Conservation (phyloP, 1,140 invertebrate genomes). For the Dendrolimus punctatus region DNA sequence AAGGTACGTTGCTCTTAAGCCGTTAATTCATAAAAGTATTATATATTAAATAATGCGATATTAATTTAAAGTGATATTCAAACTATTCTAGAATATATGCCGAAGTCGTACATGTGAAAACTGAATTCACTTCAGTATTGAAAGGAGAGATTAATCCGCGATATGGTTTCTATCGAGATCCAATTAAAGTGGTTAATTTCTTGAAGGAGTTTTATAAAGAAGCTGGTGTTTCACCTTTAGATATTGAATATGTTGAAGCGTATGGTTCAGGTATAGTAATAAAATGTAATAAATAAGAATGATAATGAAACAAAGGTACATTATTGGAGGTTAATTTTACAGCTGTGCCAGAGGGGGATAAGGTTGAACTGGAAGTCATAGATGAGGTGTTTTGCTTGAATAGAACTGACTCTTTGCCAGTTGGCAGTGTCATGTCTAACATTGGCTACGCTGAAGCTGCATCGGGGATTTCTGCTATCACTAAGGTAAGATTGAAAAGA, state of each 20-base stretch:
- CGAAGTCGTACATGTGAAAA: slow-evolving; percentile 77
- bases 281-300: background rate
- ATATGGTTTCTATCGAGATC: slow-evolving; percentile 72
- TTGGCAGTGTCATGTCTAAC: slow-evolving; percentile 83
- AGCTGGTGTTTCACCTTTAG: slow-evolving; percentile 73
- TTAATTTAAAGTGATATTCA: too few species aligned
- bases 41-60: too few species aligned
- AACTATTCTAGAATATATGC: slow-evolving; percentile 73
- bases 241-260: slow-evolving; percentile 82
- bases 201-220: slow-evolving; percentile 76
- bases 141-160: slow-evolving; percentile 18
- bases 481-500: slow-evolving; percentile 56
- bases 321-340: slow-evolving; percentile 19
- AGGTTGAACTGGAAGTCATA: slow-evolving; percentile 32
- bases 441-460: slow-evolving; percentile 81
- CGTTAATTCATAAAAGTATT: too few species aligned
- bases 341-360: slow-evolving; percentile 51
- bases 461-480: slow-evolving; percentile 72
- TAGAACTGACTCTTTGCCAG: slow-evolving; percentile 71
- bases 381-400: slow-evolving; percentile 43
- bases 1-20: slow-evolving; percentile 59
- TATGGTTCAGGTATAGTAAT: slow-evolving; percentile 76
- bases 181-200: slow-evolving; percentile 67
- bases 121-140: slow-evolving; percentile 49
- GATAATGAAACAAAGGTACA: background rate